Evolutionary conservation across 92 coral and sea anemone genomes (phyloP).

Genomic region (Bergia sp.): DNA sequence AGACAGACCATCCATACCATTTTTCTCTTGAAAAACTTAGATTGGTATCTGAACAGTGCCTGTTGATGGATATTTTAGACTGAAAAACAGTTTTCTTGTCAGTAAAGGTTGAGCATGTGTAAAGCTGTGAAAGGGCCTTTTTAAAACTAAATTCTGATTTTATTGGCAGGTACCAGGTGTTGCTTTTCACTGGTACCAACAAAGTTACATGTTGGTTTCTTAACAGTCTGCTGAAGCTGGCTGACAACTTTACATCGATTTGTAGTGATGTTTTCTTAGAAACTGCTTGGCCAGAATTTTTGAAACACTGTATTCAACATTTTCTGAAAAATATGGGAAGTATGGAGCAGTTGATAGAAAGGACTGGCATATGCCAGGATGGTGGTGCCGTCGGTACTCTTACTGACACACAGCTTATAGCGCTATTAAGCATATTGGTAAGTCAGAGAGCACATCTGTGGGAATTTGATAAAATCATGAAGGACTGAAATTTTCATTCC

Average conservation of each 20-base stretch:
- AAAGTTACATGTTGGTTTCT: not conserved
- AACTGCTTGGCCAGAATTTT: not conserved
- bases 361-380: not conserved
- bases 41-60: no score
- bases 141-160: not conserved
- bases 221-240: not conserved
- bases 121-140: no score
- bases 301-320: not conserved
- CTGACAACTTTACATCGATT: not conserved
- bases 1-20: no score
- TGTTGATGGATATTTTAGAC: no score
- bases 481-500: not conserved
- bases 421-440: constrained; percentile 41
- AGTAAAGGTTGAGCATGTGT: no score
- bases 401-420: constrained; percentile 15
- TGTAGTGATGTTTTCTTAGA: not conserved
- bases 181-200: constrained; percentile 8
- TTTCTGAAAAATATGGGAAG: constrained; percentile 21
- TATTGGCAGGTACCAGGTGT: constrained; percentile 31
- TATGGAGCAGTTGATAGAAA: constrained; percentile 13
- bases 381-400: not conserved
- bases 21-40: no score
- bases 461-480: not conserved
- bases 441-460: not conserved
- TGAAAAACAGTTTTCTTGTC: no score